Conservation (phyloP, 2,797 vertebrate species). For the Sternotherus odoratus region DNA sequence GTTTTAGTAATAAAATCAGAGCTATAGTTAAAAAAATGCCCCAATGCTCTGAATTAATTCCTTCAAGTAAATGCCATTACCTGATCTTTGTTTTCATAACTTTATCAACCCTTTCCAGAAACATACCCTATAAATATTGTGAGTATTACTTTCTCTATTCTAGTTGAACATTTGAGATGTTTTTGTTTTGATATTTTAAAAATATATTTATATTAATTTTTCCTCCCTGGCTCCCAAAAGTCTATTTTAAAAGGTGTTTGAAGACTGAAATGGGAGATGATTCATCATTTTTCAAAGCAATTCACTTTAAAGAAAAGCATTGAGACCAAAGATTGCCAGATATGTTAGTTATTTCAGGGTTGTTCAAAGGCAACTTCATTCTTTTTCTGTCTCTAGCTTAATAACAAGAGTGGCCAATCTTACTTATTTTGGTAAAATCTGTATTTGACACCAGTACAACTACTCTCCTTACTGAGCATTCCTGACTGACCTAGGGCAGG, state of each 20-base stretch:
- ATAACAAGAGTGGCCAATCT: background rate
- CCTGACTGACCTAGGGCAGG: background rate
- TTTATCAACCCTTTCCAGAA: conserved; percentile 29
- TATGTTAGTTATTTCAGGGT: conserved; percentile 26
- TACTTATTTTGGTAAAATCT: background rate
- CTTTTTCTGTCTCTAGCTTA: conserved; percentile 47
- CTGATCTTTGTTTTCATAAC: conserved; percentile 22
- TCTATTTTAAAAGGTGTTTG: conserved; percentile 61
- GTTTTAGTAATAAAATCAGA: conserved; percentile 35
- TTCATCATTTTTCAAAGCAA: conserved; percentile 63
- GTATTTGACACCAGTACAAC: background rate
- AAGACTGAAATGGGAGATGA: conserved; percentile 49
- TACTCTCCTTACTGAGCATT: background rate
- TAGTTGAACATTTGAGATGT: conserved; percentile 5
- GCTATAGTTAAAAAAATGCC: background rate
- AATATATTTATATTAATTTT: conserved; percentile 63
- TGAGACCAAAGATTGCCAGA: conserved; percentile 38
- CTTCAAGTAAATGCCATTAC: conserved; percentile 42
- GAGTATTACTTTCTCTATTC: background rate
- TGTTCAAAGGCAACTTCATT: conserved; percentile 14
- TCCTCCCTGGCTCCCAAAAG: conserved; percentile 48
- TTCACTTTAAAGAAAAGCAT: conserved; percentile 28
- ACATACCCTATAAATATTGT: conserved; percentile 36
- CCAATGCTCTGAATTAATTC: conserved; percentile 37
- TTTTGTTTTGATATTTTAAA: background rate